phyloP scores from a whole-genome alignment of 92 coral and sea anemone species.

The Actinostola sp. region DNA sequence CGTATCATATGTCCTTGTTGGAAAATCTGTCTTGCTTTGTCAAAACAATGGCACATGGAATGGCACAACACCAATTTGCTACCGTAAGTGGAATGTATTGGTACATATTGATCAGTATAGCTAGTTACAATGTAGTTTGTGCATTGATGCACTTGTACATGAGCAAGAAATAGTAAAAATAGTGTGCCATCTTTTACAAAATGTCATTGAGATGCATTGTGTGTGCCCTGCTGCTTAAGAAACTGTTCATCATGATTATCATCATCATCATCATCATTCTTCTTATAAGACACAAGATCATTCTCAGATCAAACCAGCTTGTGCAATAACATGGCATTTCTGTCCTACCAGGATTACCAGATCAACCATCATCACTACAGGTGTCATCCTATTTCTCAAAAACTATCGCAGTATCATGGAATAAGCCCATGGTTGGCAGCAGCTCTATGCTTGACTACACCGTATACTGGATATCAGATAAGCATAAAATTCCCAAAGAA shows the following conservation, averaged over 20 bases:
- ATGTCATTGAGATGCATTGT: too few relatives aligned
- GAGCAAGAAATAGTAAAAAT: too few relatives aligned
- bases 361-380: slow-evolving; percentile 25
- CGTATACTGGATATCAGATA: slow-evolving; percentile 48
- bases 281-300: too few relatives aligned
- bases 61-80: slow-evolving; percentile 34
- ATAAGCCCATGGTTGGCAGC: slow-evolving; percentile 53
- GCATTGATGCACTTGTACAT: too few relatives aligned
- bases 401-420: slow-evolving; percentile 47
- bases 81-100: slow-evolving; percentile 10
- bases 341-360: slow-evolving; percentile 48
- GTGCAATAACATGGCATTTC: too few relatives aligned
- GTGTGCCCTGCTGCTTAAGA: too few relatives aligned
- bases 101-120: neutral
- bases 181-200: too few relatives aligned
- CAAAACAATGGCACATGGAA: slow-evolving; percentile 42
- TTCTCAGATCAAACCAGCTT: neutral
- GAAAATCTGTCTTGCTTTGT: slow-evolving; percentile 11
- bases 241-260: too few relatives aligned
- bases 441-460: slow-evolving; percentile 31
- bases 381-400: slow-evolving; percentile 1
- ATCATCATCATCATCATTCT: too few relatives aligned
- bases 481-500: neutral
- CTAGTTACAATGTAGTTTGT: neutral
- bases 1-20: slow-evolving; percentile 14